phyloP scores from a whole-genome alignment of 2,797 vertebrate genomes.

The Lacerta bilineata region DNA sequence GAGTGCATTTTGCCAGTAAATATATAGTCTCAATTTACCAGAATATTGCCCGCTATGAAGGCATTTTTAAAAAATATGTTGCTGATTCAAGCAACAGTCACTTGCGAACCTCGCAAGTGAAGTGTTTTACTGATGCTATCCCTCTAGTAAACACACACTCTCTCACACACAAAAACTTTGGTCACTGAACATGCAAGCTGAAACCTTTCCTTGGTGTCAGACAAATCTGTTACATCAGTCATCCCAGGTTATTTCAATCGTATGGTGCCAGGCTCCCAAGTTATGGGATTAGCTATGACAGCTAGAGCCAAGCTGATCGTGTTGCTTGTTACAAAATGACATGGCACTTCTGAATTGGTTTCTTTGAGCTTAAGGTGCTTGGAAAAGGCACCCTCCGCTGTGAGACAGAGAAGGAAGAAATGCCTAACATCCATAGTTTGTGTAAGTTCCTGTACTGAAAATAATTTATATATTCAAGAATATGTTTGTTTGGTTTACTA shows the following conservation, averaged over 20 bases:
- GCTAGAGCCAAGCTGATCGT: constrained; percentile 10
- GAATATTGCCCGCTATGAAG: not conserved
- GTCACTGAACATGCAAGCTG: constrained; percentile 19
- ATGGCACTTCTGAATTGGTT: not conserved
- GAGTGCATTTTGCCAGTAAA: not conserved
- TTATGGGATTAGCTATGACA: constrained; percentile 49
- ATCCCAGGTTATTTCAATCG: constrained; percentile 43
- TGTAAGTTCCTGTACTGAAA: not conserved
- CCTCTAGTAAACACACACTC: constrained; percentile 37
- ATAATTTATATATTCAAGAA: not conserved
- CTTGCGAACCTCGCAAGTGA: constrained; percentile 21
- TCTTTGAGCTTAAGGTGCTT: not conserved
- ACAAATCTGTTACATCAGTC: not conserved
- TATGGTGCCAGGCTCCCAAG: not conserved
- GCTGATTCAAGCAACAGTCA: constrained; percentile 9
- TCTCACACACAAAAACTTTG: not conserved
- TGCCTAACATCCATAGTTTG: not conserved
- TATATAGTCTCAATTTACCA: not conserved
- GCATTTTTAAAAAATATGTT: not conserved
- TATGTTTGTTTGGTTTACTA: no score
- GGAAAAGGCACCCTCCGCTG: not conserved
- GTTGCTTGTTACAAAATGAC: not conserved
- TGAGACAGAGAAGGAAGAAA: not conserved
- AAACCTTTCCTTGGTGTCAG: constrained; percentile 34
- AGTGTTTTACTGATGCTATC: constrained; percentile 38